Conservation (phyloP, 2,888 invertebrate species). For the Ormyrus rosae region DNA sequence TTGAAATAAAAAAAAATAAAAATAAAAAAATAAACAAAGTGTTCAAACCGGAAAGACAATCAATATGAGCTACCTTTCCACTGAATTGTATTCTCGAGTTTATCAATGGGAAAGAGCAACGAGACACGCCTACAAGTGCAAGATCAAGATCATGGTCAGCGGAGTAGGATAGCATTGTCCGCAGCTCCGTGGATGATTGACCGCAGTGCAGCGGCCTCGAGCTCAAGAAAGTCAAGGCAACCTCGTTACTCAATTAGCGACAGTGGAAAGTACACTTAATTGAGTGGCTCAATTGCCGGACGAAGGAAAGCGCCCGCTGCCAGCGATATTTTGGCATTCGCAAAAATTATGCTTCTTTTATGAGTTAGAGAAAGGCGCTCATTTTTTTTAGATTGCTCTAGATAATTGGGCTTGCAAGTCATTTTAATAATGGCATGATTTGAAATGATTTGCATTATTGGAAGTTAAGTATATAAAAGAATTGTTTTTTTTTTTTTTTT, state of each 20-base stretch:
- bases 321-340: conserved; percentile 40
- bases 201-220: conserved; percentile 21
- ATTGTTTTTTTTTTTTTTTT: too few species aligned
- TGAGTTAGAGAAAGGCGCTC: conserved; percentile 16
- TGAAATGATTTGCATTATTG: conserved; percentile 16
- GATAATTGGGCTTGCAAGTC: conserved; percentile 17
- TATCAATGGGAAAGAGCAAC: conserved; percentile 3
- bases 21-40: too few species aligned
- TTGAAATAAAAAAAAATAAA: too few species aligned
- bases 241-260: conserved; percentile 49
- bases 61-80: too few species aligned
- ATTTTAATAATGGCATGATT: conserved; percentile 11
- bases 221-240: conserved; percentile 45
- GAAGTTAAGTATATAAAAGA: too few species aligned
- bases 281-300: conserved; percentile 33
- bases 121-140: conserved; percentile 60
- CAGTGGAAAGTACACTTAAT: conserved; percentile 50
- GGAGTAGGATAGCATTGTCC: conserved; percentile 37
- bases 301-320: conserved; percentile 19
- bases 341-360: conserved; percentile 31
- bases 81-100: too few species aligned
- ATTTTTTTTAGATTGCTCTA: conserved; percentile 6
- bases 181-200: conserved; percentile 31
- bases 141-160: conserved; percentile 66
- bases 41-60: too few species aligned